These are phyloP conservation scores for Diaphora mendica DNA, from an alignment of 2,888 invertebrate genomes.

Conservation along the genomic window DNA sequence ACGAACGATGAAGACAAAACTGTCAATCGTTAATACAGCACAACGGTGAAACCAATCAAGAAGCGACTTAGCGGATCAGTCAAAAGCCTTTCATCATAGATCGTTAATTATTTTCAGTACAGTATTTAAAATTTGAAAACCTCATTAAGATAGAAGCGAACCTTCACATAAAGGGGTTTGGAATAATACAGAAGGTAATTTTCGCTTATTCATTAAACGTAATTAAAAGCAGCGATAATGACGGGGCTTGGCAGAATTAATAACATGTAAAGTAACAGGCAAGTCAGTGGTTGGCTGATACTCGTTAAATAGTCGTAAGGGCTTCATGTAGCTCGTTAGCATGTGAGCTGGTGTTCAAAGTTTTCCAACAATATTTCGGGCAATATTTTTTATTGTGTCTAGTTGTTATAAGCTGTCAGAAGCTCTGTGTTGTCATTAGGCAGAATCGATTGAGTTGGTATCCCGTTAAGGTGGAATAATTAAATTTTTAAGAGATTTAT, in stretches of 20 bases:
- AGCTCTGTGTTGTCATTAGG: background rate
- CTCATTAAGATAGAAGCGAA: constrained; percentile 81
- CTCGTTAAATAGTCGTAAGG: constrained; percentile 40
- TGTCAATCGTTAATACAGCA: constrained; percentile 18
- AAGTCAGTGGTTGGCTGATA: constrained; percentile 53
- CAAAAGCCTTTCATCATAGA: constrained; percentile 37
- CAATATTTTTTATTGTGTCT: constrained; percentile 12
- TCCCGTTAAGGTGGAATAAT: background rate
- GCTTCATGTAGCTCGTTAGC: constrained; percentile 38
- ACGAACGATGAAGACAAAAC: constrained; percentile 16
- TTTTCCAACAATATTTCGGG: constrained; percentile 32
- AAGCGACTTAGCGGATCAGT: constrained; percentile 30
- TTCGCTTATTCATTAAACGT: constrained; percentile 85
- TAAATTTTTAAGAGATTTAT: background rate
- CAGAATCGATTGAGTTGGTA: background rate
- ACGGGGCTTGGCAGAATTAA: constrained; percentile 69
- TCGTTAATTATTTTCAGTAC: constrained; percentile 82
- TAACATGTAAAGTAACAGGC: constrained; percentile 66
- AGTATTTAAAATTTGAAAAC: constrained; percentile 81
- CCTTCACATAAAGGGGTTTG: constrained; percentile 75
- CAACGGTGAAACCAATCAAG: constrained; percentile 6
- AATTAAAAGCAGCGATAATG: constrained; percentile 80
- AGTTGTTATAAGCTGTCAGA: background rate
- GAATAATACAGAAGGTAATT: constrained; percentile 83
- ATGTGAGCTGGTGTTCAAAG: constrained; percentile 25